A percentile compares a stretch with the other conserved stretches of the same genome.
These are phyloP conservation scores for Delichon dasypus DNA, from an alignment of 2,797 vertebrate genomes.

Conservation along the genomic window DNA sequence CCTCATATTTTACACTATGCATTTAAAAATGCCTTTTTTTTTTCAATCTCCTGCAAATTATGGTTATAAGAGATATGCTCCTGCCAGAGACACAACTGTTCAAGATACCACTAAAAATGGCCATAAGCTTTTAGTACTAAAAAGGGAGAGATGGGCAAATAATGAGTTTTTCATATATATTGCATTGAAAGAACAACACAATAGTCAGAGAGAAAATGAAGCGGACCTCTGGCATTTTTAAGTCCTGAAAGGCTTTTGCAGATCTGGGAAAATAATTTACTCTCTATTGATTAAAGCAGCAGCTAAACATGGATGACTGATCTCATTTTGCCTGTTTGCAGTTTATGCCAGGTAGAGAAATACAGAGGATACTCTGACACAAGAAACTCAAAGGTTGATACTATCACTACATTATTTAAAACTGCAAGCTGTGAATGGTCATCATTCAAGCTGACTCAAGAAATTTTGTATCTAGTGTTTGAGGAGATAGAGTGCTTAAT, in stretches of 20 bases:
- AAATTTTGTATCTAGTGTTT: background rate
- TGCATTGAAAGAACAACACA: background rate
- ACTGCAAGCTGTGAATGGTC: background rate
- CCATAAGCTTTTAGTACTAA: background rate
- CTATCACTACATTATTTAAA: conserved; percentile 20
- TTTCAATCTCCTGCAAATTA: background rate
- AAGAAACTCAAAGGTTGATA: conserved; percentile 35
- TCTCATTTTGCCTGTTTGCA: conserved; percentile 17
- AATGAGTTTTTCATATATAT: background rate
- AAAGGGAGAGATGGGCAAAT: background rate
- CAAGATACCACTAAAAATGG: background rate
- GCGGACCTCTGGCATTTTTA: conserved; percentile 10
- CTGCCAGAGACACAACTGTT: background rate
- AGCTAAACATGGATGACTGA: conserved; percentile 40
- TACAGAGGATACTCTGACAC: background rate
- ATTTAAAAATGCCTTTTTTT: accelerated
- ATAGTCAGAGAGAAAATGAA: conserved; percentile 25
- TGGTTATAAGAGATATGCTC: background rate
- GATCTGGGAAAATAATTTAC: conserved; percentile 39
- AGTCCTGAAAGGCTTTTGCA: background rate
- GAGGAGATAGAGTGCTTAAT: background rate
- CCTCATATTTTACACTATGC: background rate
- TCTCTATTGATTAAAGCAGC: conserved; percentile 31
- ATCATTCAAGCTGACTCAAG: background rate
- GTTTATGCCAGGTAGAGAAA: background rate